phyloP scores from a whole-genome alignment of 2,888 invertebrate genomes.

The Scelioninae gen. 1 region DNA sequence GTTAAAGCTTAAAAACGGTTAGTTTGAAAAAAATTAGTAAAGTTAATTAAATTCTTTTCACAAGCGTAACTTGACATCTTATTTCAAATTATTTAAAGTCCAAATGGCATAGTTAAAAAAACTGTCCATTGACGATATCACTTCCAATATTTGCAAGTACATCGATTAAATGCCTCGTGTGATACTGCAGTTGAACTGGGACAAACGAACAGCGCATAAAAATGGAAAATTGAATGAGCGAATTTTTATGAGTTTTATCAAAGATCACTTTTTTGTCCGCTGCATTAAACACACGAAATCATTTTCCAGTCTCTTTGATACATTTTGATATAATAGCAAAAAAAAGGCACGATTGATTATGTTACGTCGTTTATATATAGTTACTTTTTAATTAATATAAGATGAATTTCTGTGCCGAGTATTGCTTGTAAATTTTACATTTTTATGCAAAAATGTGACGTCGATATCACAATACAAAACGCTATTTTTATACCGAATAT shows the following conservation, averaged over 20 bases:
- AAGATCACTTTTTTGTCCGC: not conserved
- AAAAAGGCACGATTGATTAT: too few species aligned
- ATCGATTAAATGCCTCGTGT: constrained; percentile 57
- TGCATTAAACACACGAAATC: not conserved
- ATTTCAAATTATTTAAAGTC: too few species aligned
- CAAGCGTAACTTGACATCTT: too few species aligned
- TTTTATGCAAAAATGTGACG: constrained; percentile 45
- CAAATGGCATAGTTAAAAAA: too few species aligned
- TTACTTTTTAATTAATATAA: too few species aligned
- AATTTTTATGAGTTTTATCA: not conserved
- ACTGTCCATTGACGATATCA: constrained; percentile 24
- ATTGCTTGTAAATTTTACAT: constrained; percentile 45
- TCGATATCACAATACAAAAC: constrained; percentile 60
- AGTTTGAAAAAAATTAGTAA: too few species aligned
- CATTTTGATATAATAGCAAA: too few species aligned
- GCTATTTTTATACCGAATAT: constrained; percentile 66
- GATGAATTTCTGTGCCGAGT: not conserved
- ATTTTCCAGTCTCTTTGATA: too few species aligned
- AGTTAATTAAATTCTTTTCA: too few species aligned
- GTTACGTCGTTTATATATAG: too few species aligned
- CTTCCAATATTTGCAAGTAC: constrained; percentile 50
- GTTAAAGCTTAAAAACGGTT: too few species aligned
- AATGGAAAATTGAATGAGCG: constrained; percentile 36
- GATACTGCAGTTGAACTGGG: constrained; percentile 32
- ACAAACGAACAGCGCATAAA: constrained; percentile 25